These are phyloP conservation scores for Chironomus striatipennis DNA, from an alignment of 1,140 invertebrate species.

Conservation along the genomic window DNA sequence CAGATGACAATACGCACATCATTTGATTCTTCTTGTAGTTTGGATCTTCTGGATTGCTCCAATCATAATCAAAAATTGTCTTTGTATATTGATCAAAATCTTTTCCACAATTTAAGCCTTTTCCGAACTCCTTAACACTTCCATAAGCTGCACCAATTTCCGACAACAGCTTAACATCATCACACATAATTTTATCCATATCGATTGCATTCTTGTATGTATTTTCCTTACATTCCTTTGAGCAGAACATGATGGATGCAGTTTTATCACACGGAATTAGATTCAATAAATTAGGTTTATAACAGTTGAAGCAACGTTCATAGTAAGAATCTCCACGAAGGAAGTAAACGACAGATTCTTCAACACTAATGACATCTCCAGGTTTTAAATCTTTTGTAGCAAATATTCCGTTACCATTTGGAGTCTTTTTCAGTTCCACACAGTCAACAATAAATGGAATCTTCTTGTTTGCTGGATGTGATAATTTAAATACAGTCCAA, in stretches of 20 bases:
- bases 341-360: constrained; percentile 43
- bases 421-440: constrained; percentile 47
- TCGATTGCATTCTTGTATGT: background rate
- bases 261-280: constrained; percentile 61
- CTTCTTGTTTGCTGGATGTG: constrained; percentile 40
- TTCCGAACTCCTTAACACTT: too few relatives aligned
- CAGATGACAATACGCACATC: background rate
- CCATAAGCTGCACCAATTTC: background rate
- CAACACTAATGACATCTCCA: constrained; percentile 68
- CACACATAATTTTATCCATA: background rate
- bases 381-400: constrained; percentile 53
- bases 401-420: constrained; percentile 54
- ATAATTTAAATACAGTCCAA: constrained; percentile 33
- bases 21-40: too few relatives aligned
- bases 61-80: too few relatives aligned
- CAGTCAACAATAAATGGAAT: constrained; percentile 51
- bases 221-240: background rate
- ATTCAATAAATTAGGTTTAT: constrained; percentile 50
- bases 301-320: constrained; percentile 71
- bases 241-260: constrained; percentile 28
- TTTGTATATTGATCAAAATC: too few relatives aligned
- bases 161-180: background rate
- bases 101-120: too few relatives aligned
- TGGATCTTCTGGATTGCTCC: too few relatives aligned
- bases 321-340: constrained; percentile 29